A percentile compares a stretch with the other conserved stretches of the same genome.
These are phyloP conservation scores for Andrena flavipes DNA, from an alignment of 2,888 invertebrate genomes.

Conservation along the genomic window DNA sequence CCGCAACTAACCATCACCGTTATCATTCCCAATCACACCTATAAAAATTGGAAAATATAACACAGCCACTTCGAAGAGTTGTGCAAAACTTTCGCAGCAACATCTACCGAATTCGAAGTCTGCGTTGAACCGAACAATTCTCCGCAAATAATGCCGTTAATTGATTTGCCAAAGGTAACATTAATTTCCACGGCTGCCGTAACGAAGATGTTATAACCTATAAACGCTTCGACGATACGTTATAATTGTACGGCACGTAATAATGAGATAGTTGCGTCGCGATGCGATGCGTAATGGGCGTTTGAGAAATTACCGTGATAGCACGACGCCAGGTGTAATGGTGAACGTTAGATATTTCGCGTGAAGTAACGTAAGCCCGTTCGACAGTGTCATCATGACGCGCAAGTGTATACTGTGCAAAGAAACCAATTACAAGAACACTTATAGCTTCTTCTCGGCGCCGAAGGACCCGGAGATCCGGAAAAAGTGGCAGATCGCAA, in stretches of 20 bases:
- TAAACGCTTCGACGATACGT: not conserved
- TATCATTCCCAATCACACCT: not conserved
- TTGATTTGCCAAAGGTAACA: not conserved
- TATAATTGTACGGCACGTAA: not conserved
- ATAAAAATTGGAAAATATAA: not conserved
- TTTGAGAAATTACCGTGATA: not conserved
- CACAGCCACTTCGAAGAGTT: slow-evolving; percentile 8
- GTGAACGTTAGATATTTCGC: not conserved
- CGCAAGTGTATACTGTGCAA: slow-evolving; percentile 81
- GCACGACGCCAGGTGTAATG: not conserved
- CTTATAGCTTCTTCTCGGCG: slow-evolving; percentile 82
- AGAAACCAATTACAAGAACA: slow-evolving; percentile 81
- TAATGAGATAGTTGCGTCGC: not conserved
- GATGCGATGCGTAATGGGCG: not conserved
- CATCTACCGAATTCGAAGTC: not conserved
- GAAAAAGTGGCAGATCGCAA: slow-evolving; percentile 80
- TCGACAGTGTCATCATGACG: slow-evolving; percentile 76
- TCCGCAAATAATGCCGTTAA: not conserved
- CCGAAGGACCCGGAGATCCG: slow-evolving; percentile 80
- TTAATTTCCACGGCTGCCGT: not conserved
- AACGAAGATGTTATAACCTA: slow-evolving; percentile 33
- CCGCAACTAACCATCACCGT: not conserved
- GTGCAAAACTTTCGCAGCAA: not conserved
- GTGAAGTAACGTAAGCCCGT: slow-evolving; percentile 3
- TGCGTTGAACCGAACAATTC: not conserved